Evolutionary conservation across 2,888 invertebrate genomes (phyloP).

Genomic region (Gandaritis pyraliata): DNA sequence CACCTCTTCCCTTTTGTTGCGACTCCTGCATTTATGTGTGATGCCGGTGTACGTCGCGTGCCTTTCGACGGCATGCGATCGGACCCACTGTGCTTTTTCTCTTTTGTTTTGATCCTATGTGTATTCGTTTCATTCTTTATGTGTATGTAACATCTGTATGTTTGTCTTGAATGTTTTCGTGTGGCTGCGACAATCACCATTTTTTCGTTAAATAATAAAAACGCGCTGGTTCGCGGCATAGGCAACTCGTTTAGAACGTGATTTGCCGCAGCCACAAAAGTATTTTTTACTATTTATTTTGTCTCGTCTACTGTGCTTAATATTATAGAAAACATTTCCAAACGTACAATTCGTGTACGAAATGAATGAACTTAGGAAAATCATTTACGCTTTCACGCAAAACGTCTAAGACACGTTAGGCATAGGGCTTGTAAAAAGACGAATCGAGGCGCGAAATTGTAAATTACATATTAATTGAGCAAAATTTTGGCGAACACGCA

Average conservation of each 20-base stretch:
- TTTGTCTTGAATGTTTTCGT: constrained; percentile 82
- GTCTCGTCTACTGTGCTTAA: constrained; percentile 84
- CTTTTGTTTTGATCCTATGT: constrained; percentile 82
- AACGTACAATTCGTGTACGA: constrained; percentile 77
- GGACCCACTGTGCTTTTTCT: constrained; percentile 80
- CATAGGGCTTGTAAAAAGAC: constrained; percentile 75
- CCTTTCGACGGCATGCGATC: constrained; percentile 74
- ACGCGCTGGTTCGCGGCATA: constrained; percentile 49
- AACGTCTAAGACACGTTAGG: constrained; percentile 81
- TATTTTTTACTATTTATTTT: constrained; percentile 81
- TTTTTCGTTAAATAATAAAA: constrained; percentile 50
- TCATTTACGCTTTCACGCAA: constrained; percentile 85
- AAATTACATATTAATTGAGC: constrained; percentile 74
- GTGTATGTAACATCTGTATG: constrained; percentile 85
- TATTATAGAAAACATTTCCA: constrained; percentile 73
- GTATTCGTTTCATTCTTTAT: constrained; percentile 85
- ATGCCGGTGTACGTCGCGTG: constrained; percentile 78
- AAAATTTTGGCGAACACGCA: constrained; percentile 83
- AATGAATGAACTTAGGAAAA: constrained; percentile 82
- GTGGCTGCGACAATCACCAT: constrained; percentile 76
- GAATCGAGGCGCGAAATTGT: constrained; percentile 75
- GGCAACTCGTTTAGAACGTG: constrained; percentile 55
- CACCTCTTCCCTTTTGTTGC: constrained; percentile 84
- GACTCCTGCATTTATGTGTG: constrained; percentile 83
- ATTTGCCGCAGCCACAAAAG: constrained; percentile 78